These are phyloP conservation scores for Mus musculus DNA, from an alignment of 2,113 vertebrate species.

Conservation along the genomic window DNA sequence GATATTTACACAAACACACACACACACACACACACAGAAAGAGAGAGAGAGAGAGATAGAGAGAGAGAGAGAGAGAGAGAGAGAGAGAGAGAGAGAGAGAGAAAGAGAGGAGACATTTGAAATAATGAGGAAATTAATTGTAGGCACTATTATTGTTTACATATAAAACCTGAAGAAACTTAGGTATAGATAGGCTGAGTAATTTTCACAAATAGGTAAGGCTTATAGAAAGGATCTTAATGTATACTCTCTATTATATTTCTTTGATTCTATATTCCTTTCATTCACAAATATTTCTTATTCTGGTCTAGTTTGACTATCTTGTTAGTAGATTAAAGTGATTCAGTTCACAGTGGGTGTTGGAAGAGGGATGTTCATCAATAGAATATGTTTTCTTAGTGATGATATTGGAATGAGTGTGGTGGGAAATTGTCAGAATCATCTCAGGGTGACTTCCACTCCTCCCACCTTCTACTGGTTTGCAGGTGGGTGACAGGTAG, in stretches of 20 bases:
- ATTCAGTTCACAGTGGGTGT: not conserved
- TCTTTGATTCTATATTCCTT: not conserved
- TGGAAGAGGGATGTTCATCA: not conserved
- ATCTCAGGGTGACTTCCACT: not conserved
- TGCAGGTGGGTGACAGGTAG: not conserved
- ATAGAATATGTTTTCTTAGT: not conserved
- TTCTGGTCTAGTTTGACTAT: not conserved
- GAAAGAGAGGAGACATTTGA: not conserved
- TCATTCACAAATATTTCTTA: not conserved
- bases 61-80: too few relatives aligned
- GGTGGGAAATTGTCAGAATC: not conserved
- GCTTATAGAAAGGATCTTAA: not conserved
- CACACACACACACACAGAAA: not conserved
- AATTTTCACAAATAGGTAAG: not conserved
- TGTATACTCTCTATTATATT: not conserved
- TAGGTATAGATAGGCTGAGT: not conserved
- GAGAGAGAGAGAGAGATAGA: not conserved
- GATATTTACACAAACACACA: not conserved
- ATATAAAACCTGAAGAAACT: slow-evolving; percentile 24
- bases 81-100: not conserved
- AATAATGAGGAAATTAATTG: not conserved
- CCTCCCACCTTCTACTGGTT: not conserved
- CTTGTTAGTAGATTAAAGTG: not conserved
- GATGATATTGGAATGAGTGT: not conserved
- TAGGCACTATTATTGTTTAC: not conserved